Percentiles rank a stretch among this genome's conserved stretches.
Evolutionary conservation across 2,888 invertebrate species (phyloP).

Genomic region (Meta bourneti): DNA sequence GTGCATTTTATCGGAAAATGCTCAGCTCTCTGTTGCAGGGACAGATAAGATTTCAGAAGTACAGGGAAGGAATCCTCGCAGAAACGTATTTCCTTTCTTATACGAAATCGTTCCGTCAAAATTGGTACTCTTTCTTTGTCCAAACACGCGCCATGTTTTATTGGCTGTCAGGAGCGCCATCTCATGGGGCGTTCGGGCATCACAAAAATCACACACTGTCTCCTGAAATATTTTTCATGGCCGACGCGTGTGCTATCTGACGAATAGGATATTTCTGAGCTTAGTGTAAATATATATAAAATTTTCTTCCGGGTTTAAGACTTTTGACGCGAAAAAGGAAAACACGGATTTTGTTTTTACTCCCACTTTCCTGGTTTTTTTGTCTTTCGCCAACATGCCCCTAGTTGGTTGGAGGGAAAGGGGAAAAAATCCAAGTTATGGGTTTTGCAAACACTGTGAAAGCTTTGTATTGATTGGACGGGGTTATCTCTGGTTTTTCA

Average conservation of each 20-base stretch:
- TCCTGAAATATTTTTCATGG: slow-evolving; percentile 54
- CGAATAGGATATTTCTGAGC: slow-evolving; percentile 62
- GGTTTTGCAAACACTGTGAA: slow-evolving; percentile 61
- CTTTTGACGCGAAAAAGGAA: slow-evolving; percentile 22
- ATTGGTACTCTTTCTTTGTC: slow-evolving; percentile 44
- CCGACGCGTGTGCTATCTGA: slow-evolving; percentile 36
- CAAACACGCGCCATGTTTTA: slow-evolving; percentile 48
- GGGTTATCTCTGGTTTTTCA: slow-evolving; percentile 59
- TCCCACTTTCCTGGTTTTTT: slow-evolving; percentile 8
- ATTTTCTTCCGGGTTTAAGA: slow-evolving; percentile 15
- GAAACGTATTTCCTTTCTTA: slow-evolving; percentile 21
- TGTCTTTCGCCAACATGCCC: too few relatives aligned
- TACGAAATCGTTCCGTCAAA: slow-evolving; percentile 22
- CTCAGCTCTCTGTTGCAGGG: background rate
- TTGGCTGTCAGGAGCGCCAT: slow-evolving; percentile 52
- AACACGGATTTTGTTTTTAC: slow-evolving; percentile 56
- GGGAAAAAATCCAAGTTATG: slow-evolving; percentile 64
- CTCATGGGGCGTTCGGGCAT: slow-evolving; percentile 32
- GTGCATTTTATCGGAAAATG: background rate
- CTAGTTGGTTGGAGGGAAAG: background rate
- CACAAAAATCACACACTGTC: slow-evolving; percentile 24
- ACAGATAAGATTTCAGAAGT: background rate
- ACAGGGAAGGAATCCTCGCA: background rate
- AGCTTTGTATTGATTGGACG: slow-evolving; percentile 68
- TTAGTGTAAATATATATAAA: slow-evolving; percentile 57